Evolutionary conservation across 2,888 invertebrate species (phyloP), one percentile per base, ranked within the genome.

Genomic region (Drosophila mimetica): DNA sequence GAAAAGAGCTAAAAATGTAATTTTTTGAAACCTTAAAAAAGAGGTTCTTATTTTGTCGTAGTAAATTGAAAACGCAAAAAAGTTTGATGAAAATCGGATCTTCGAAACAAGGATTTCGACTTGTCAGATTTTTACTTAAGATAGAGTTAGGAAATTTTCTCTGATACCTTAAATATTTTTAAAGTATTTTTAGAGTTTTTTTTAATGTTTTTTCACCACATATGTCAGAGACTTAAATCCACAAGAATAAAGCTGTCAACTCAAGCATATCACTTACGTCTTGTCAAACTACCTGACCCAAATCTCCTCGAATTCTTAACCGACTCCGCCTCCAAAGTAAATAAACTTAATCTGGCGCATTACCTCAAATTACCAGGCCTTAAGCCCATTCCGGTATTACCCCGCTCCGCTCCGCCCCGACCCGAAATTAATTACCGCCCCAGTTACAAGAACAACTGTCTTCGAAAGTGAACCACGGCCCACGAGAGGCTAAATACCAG

Each of bases 371-470:
- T 73, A 57, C 34, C 59, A 52, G 47, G 42, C 41, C 34, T 54
- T 42, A 58, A 59, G 67, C 65, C 55, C 69, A 51, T 65, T 60
- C 70, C 54, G 58, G 57, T 51, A 52, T 34, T 28, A 22, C 30
- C 44, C 14, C 13, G 11, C 18, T 18, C n/a, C n/a, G n/a, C 25
- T 25, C 34, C 44, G 36, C 3, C 9, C 32, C 61, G 30, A 2
- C n/a, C n/a, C 61, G 13, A 85, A 83, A 83, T 83, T 88, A 83
- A 83, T 88, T 83, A 88, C 72, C 70, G 75, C 37, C 64, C 80
- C 64, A 74, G 57, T 58, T 63, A 32, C 52, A 59, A 48, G 39
- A 50, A 54, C 30, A 47, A 51, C 48, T 36, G 46, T 73, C 47
- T 50, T 37, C 36, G 44, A 39, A 77, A 70, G 47, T 52, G 46